Evolutionary conservation across 1,140 invertebrate species (phyloP), one percentile per base, ranked within the genome.

Genomic region (Zophobas morio): DNA sequence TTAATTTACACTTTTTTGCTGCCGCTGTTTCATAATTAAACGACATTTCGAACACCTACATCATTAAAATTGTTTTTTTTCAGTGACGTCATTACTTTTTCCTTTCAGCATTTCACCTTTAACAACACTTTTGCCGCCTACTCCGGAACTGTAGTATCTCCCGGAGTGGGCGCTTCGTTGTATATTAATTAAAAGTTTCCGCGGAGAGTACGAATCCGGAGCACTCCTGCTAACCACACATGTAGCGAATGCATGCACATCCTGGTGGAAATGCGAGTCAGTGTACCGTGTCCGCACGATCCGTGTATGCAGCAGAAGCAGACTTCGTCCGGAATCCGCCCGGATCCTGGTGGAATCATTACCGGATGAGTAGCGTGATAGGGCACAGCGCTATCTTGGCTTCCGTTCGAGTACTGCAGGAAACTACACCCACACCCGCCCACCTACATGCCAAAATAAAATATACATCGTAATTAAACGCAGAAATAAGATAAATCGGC

Each of bases 381-480:
- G 60, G 60, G 60, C 60, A 66, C 35, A 5, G 57, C 57, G 60
- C 60, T 66, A 66, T 66, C 60, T 37, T 66, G 4, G 37, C 60
- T 66, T 66, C 60, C 60, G 60, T 42, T 66, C 60, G 39, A 66
- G 60, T 39, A 66, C 39, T 66, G 20, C 60, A 66, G 60, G 60
- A 66, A 66, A 66, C 60, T 66, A 66, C 60, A 20, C 60, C 60
- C 60, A 36, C 60, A n/a, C 0, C 0, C 46, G 33, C 8, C 54
- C 53, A 53, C n/a, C 51, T 36, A 60, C 46, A 78, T 49, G 72
- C 74, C 72, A 53, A 56, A 54, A 66, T 78, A 74, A 78, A 75
- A 70, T 78, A 78, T 78, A 78, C 72, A 78, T 75, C 63, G 77
- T 75, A 75, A 78, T 78, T 78, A 78, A 78, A 70, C 49, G 70